phyloP scores from a whole-genome alignment of 1,140 invertebrate genomes.

The Ips nitidus region DNA sequence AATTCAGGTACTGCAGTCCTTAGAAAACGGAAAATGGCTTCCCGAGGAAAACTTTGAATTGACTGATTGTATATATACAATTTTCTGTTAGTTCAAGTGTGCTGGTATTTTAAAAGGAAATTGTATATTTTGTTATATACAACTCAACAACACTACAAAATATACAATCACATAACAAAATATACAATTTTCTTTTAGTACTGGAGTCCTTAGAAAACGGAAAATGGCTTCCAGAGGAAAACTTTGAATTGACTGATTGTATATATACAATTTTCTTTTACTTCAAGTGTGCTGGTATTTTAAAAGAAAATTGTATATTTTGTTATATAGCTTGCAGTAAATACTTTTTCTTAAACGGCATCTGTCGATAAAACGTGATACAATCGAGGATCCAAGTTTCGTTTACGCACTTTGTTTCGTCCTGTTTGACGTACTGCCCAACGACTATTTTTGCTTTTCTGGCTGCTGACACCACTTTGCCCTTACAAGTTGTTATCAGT shows the following conservation, averaged over 20 bases:
- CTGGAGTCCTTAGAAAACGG: slow-evolving; percentile 53
- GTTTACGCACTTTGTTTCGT: slow-evolving; percentile 49
- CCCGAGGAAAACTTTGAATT: slow-evolving; percentile 58
- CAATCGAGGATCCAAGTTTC: slow-evolving; percentile 57
- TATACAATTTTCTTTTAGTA: too few relatives aligned
- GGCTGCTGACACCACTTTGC: slow-evolving; percentile 48
- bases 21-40: slow-evolving; percentile 55
- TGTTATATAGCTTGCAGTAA: slow-evolving; percentile 14
- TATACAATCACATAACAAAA: too few relatives aligned
- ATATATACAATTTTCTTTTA: too few relatives aligned
- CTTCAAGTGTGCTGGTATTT: too few relatives aligned
- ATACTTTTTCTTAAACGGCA: slow-evolving; percentile 39
- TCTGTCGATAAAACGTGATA: slow-evolving; percentile 42
- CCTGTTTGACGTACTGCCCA: slow-evolving; percentile 49
- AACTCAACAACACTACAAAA: too few relatives aligned
- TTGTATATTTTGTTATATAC: too few relatives aligned
- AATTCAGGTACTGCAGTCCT: slow-evolving; percentile 52
- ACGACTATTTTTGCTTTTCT: slow-evolving; percentile 54
- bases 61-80: too few relatives aligned
- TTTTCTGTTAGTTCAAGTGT: too few relatives aligned
- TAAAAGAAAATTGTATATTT: too few relatives aligned
- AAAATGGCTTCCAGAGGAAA: slow-evolving; percentile 58
- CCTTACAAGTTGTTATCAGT: slow-evolving; percentile 54
- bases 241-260: slow-evolving; percentile 56
- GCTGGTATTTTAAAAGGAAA: too few relatives aligned